These are phyloP conservation scores for Argopecten irradians DNA, from an alignment of 1,140 invertebrate genomes.

Conservation along the genomic window DNA sequence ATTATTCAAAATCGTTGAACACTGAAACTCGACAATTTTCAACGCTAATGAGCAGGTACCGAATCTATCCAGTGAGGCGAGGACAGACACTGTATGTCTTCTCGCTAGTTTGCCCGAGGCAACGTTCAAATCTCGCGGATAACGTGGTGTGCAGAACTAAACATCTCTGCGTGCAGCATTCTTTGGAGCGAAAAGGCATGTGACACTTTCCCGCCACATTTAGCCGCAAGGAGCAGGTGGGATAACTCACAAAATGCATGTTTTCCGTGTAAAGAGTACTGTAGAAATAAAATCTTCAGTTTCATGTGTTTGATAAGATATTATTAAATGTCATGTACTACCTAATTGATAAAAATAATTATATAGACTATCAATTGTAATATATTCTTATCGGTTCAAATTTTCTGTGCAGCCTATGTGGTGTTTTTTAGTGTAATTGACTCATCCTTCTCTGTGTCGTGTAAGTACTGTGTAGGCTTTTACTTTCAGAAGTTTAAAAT, in stretches of 20 bases:
- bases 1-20: slow-evolving; percentile 18
- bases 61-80: not conserved
- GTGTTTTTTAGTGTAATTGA: no score
- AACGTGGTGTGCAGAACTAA: slow-evolving; percentile 3
- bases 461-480: no score
- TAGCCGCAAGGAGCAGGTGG: slow-evolving; percentile 19
- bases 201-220: not conserved
- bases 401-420: no score
- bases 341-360: no score
- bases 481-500: no score
- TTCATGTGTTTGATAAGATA: not conserved
- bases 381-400: no score
- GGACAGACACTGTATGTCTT: not conserved
- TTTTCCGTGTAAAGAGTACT: not conserved
- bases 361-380: no score
- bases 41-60: not conserved
- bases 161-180: slow-evolving; percentile 3
- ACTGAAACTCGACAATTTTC: slow-evolving; percentile 21
- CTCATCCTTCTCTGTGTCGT: no score
- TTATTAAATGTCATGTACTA: not conserved
- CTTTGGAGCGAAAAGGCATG: slow-evolving; percentile 10
- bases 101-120: not conserved
- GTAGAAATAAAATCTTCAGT: not conserved
- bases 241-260: not conserved
- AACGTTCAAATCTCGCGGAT: not conserved